Conservation (phyloP, 1,140 invertebrate genomes). For the Panonychus citri region DNA sequence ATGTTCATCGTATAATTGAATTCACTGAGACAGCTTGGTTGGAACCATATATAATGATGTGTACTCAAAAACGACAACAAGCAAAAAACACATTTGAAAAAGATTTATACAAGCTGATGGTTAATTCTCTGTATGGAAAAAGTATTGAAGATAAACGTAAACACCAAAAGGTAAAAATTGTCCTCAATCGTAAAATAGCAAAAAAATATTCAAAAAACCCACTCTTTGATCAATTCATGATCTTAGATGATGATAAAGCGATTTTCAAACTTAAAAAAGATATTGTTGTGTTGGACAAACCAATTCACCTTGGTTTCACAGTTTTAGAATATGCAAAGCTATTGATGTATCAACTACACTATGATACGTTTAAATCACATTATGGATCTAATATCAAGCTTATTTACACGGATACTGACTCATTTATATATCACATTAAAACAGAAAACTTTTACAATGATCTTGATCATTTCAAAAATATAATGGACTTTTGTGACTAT, state of each 20-base stretch:
- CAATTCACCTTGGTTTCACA: conserved; percentile 16
- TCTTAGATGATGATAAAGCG: conserved; percentile 12
- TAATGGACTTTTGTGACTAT: conserved; percentile 14
- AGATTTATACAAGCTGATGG: conserved; percentile 8
- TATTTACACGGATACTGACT: conserved; percentile 13
- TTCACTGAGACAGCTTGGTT: conserved; percentile 28
- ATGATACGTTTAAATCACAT: conserved; percentile 15
- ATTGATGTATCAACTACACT: conserved; percentile 18
- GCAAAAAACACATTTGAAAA: background rate
- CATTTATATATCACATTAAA: conserved; percentile 10
- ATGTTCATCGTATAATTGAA: conserved; percentile 26
- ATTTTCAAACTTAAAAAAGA: conserved; percentile 12
- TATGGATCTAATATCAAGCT: conserved; percentile 13
- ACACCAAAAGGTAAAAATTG: background rate
- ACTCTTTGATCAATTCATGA: conserved; percentile 1
- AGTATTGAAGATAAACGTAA: conserved; percentile 28
- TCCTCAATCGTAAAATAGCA: too few relatives aligned
- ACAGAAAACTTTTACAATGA: conserved; percentile 11
- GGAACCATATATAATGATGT: conserved; percentile 21
- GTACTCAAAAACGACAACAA: background rate
- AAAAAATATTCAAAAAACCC: too few relatives aligned
- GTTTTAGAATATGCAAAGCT: conserved; percentile 17
- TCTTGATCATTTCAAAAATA: conserved; percentile 10
- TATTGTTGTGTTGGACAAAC: conserved; percentile 14
- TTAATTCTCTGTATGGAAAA: conserved; percentile 27